Conservation (phyloP, 1,140 invertebrate species). For the Aphelenchoides fujianensis region DNA sequence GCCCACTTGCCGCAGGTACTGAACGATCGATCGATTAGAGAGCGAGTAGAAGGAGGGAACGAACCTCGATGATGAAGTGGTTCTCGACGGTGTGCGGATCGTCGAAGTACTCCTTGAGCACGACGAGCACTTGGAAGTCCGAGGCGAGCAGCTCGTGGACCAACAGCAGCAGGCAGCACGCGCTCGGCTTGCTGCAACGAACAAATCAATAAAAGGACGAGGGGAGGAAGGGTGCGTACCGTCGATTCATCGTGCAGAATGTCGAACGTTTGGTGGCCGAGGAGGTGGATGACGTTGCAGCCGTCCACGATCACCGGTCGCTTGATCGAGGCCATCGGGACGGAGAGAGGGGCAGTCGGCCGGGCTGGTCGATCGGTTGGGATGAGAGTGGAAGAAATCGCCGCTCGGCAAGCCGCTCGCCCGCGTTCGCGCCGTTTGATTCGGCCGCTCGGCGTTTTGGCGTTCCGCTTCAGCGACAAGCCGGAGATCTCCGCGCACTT, state of each 20-base stretch:
- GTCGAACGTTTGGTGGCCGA: not conserved
- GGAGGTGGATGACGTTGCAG: not conserved
- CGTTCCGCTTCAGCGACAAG: too few relatives aligned
- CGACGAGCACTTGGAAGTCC: not conserved
- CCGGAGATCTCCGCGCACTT: too few relatives aligned
- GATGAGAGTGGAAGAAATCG: too few relatives aligned
- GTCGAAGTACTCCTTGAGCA: not conserved
- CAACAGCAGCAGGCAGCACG: not conserved
- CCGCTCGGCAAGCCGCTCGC: too few relatives aligned
- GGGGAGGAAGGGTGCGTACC: not conserved
- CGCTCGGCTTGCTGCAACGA: not conserved
- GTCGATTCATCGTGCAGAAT: not conserved
- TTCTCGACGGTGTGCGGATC: not conserved
- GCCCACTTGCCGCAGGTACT: not conserved
- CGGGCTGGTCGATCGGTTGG: too few relatives aligned
- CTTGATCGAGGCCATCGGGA: not conserved
- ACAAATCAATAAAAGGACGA: not conserved
- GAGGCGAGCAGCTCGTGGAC: not conserved
- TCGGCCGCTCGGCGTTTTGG: too few relatives aligned
- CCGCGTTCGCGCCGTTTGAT: too few relatives aligned
- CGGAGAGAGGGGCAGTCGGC: too few relatives aligned
- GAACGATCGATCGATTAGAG: not conserved
- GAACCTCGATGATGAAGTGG: not conserved
- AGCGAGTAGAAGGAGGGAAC: not conserved
- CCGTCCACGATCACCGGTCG: not conserved